Evolutionary conservation across 2,888 invertebrate species (phyloP).

Genomic region (Loripinus fragilis): DNA sequence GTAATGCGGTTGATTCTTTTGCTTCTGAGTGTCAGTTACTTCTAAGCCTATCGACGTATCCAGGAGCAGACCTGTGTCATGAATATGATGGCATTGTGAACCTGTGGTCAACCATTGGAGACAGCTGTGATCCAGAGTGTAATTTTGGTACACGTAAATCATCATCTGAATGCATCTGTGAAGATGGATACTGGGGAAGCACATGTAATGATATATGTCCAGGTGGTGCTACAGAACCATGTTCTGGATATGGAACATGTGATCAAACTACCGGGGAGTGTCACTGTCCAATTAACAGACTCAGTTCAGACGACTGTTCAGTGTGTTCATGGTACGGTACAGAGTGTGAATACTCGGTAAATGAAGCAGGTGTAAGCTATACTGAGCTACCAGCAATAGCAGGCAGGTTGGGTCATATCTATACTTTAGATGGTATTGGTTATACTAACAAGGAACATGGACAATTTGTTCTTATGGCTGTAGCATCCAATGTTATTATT

Average conservation of each 20-base stretch:
- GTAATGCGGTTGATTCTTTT: conserved; percentile 54
- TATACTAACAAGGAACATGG: conserved; percentile 59
- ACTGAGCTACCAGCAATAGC: conserved; percentile 39
- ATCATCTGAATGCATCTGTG: conserved; percentile 55
- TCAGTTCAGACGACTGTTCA: conserved; percentile 60
- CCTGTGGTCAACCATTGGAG: conserved; percentile 48
- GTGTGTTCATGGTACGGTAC: conserved; percentile 68
- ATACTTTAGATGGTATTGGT: conserved; percentile 64
- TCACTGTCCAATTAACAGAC: conserved; percentile 66
- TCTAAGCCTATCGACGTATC: conserved; percentile 52
- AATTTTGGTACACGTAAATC: conserved; percentile 49
- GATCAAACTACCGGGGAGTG: conserved; percentile 64
- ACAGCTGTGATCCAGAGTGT: conserved; percentile 56
- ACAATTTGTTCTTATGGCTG: conserved; percentile 60
- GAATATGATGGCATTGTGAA: conserved; percentile 52
- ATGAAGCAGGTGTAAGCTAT: conserved; percentile 17
- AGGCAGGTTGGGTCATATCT: conserved; percentile 60
- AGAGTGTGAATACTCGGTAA: conserved; percentile 63
- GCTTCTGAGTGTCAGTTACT: conserved; percentile 65
- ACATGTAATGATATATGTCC: conserved; percentile 67
- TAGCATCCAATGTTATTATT: conserved; percentile 59
- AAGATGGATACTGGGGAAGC: conserved; percentile 63
- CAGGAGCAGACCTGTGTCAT: conserved; percentile 62
- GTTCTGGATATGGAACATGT: conserved; percentile 70
- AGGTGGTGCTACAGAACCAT: conserved; percentile 65